phyloP scores from a whole-genome alignment of 1,140 invertebrate species.

The Drosophila insularis region DNA sequence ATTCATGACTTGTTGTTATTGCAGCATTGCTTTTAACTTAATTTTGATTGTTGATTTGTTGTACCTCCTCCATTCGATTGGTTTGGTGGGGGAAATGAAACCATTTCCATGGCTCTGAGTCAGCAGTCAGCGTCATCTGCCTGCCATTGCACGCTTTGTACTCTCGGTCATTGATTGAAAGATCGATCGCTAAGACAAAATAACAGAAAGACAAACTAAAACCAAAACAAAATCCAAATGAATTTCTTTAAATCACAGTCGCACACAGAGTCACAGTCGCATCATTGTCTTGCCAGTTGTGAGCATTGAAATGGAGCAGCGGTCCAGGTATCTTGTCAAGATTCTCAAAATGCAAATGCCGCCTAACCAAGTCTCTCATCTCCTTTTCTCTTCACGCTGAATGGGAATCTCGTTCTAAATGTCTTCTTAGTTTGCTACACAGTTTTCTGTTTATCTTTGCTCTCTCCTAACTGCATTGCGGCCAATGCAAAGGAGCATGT shows the following conservation, averaged over 20 bases:
- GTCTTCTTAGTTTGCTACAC: conserved; percentile 26
- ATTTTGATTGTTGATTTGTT: conserved; percentile 66
- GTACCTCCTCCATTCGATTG: too few species aligned
- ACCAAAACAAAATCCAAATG: conserved; percentile 48
- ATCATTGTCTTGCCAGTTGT: conserved; percentile 75
- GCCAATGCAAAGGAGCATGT: conserved; percentile 17
- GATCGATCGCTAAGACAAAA: conserved; percentile 79
- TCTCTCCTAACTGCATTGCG: conserved; percentile 29
- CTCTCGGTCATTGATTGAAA: conserved; percentile 79
- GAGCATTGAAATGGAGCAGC: conserved; percentile 54
- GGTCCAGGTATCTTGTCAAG: conserved; percentile 61
- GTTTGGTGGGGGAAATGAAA: conserved; percentile 52
- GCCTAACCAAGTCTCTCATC: conserved; percentile 47
- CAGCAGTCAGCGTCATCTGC: conserved; percentile 26
- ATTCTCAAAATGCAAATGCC: conserved; percentile 75
- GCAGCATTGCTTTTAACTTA: conserved; percentile 49
- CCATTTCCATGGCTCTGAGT: conserved; percentile 66
- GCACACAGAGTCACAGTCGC: conserved; percentile 48
- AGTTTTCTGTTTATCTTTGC: conserved; percentile 39
- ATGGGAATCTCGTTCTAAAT: conserved; percentile 18
- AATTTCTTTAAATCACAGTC: conserved; percentile 59
- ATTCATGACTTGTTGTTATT: conserved; percentile 48
- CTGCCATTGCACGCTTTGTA: conserved; percentile 45
- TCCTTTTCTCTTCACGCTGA: background rate
- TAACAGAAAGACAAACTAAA: background rate